Percentiles rank a stretch among this genome's conserved stretches.
phyloP scores from a whole-genome alignment of 2,113 vertebrate genomes.

The Oreamnos americanus region DNA sequence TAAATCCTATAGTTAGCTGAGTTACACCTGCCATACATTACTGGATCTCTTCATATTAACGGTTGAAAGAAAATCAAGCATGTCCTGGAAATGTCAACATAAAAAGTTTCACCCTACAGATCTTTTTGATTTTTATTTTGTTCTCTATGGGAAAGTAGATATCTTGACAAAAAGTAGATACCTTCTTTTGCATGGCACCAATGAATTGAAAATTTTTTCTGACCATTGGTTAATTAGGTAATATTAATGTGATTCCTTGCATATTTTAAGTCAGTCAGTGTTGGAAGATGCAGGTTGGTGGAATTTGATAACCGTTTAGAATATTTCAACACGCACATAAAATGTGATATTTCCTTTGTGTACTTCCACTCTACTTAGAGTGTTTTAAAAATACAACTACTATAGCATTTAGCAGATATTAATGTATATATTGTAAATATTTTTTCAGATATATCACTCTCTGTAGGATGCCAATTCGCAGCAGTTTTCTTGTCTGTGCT shows the following conservation, averaged over 20 bases:
- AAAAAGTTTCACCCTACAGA: background rate
- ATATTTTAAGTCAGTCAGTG: background rate
- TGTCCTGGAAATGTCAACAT: slow-evolving; percentile 38
- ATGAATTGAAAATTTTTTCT: slow-evolving; percentile 69
- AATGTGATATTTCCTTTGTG: background rate
- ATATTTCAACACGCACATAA: background rate
- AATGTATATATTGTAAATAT: background rate
- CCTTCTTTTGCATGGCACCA: slow-evolving; percentile 57
- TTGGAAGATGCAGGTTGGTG: background rate
- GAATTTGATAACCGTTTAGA: slow-evolving; percentile 29
- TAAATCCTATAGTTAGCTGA: slow-evolving; percentile 69
- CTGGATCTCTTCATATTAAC: slow-evolving; percentile 53
- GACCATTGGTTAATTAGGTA: slow-evolving; percentile 59
- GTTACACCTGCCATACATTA: slow-evolving; percentile 50
- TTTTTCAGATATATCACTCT: slow-evolving; percentile 37
- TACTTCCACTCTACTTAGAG: background rate
- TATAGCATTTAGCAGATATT: slow-evolving; percentile 32
- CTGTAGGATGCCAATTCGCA: slow-evolving; percentile 39
- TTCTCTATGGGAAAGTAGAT: slow-evolving; percentile 51
- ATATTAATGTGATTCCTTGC: slow-evolving; percentile 40
- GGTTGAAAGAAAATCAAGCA: slow-evolving; percentile 49
- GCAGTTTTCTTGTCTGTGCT: background rate
- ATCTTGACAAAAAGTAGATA: slow-evolving; percentile 1
- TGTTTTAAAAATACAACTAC: slow-evolving; percentile 48
- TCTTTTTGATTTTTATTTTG: slow-evolving; percentile 72